Evolutionary conservation across 64 coral and sea anemone genomes (phyloP).

Genomic region (Hydrozoanthus tunicans): DNA sequence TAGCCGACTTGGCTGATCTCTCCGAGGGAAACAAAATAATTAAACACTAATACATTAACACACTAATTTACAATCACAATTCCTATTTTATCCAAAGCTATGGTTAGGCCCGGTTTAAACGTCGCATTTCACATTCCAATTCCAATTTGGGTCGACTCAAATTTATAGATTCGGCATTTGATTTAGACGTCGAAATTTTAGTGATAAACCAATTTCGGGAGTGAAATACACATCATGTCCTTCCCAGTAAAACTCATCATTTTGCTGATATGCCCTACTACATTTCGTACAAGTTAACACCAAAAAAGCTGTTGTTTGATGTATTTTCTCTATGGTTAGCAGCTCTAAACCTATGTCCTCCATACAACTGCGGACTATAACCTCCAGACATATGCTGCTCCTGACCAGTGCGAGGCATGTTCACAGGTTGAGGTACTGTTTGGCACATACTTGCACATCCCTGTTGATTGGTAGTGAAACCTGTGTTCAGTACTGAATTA

Average conservation of each 20-base stretch:
- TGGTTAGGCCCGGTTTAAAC: no score
- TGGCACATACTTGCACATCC: slow-evolving; percentile 12
- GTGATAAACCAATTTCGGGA: slow-evolving; percentile 24
- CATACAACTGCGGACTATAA: slow-evolving; percentile 36
- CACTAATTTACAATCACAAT: no score
- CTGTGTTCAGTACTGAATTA: slow-evolving; percentile 25
- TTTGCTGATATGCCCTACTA: slow-evolving; percentile 34
- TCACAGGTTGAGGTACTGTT: slow-evolving; percentile 32
- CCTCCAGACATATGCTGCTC: slow-evolving; percentile 42
- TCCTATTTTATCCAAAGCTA: no score
- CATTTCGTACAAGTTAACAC: slow-evolving; percentile 44
- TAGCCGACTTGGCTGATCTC: no score
- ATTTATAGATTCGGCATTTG: no score
- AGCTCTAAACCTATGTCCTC: slow-evolving; percentile 32
- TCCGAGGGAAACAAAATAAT: no score
- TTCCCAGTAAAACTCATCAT: slow-evolving; percentile 25
- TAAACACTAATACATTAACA: no score
- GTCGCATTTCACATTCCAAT: no score
- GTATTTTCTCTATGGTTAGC: slow-evolving; percentile 40
- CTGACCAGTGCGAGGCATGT: neutral
- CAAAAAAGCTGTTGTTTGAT: slow-evolving; percentile 49
- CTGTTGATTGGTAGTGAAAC: slow-evolving; percentile 28
- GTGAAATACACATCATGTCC: slow-evolving; percentile 12
- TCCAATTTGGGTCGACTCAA: no score
- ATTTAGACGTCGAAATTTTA: neutral